These are phyloP conservation scores for Trematocara caparti DNA, from an alignment of 2,797 vertebrate genomes.

Conservation along the genomic window DNA sequence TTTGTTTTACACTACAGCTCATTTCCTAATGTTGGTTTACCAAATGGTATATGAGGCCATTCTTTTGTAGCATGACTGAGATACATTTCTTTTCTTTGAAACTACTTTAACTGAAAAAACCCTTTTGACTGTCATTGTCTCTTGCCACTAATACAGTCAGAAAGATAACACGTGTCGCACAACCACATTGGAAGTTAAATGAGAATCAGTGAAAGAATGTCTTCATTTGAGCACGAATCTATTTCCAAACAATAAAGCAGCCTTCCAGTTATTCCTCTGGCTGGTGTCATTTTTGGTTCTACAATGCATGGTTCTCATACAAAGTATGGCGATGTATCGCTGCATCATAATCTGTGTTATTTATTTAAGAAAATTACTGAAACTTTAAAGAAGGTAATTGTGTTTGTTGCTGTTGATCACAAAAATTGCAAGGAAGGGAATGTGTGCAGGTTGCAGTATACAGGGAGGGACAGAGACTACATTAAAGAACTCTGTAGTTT, in stretches of 20 bases:
- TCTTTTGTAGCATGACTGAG: slow-evolving; percentile 81
- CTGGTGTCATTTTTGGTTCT: slow-evolving; percentile 65
- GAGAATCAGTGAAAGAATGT: slow-evolving; percentile 81
- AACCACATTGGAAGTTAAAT: slow-evolving; percentile 75
- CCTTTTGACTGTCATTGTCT: slow-evolving; percentile 78
- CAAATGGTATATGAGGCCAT: slow-evolving; percentile 65
- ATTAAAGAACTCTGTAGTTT: not conserved
- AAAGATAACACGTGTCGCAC: slow-evolving; percentile 79
- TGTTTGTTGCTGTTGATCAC: not conserved
- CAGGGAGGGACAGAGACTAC: not conserved
- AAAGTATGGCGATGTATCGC: not conserved
- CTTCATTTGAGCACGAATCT: slow-evolving; percentile 85
- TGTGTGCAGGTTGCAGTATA: not conserved
- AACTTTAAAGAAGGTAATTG: not conserved
- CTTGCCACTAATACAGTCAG: slow-evolving; percentile 79
- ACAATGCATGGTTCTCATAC: not conserved
- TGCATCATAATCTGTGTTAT: not conserved
- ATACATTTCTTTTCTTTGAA: slow-evolving; percentile 74
- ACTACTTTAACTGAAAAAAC: slow-evolving; percentile 60
- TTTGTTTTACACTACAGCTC: slow-evolving; percentile 73
- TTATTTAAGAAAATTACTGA: not conserved
- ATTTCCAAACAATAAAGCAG: slow-evolving; percentile 87
- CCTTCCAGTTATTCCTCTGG: slow-evolving; percentile 79
- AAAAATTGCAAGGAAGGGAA: not conserved
- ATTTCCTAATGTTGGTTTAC: slow-evolving; percentile 71